Evolutionary conservation across 2,113 vertebrate species (phyloP), one percentile per base, ranked within the genome.

Genomic region (Aspiorhynchus laticeps): DNA sequence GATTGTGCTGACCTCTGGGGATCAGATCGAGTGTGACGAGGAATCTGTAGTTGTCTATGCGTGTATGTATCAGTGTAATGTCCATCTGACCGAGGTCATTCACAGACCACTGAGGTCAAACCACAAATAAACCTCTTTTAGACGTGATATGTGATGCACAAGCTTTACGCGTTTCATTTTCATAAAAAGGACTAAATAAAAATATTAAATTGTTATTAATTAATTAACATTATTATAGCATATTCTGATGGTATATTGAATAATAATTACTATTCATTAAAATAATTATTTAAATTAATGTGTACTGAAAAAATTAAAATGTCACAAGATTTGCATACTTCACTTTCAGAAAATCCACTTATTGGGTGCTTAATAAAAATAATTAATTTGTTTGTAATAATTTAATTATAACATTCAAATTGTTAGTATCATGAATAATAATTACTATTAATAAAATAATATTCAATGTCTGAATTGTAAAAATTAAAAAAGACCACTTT

Each of bases 11-110:
- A n/a, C 31, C 80, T 24, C 26, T 63, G 41, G 51, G 75, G 53
- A 74, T 8, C 53, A 53, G 36, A 48, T 38, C 1, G 24, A 74
- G 73, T 69, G 74, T 73, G 84, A 38, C 21, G 31, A n/a, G 41
- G 33, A 26, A 56, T 69, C 63, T 33, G 2, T 53, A 67, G 4
- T 51, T 46, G 41, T 12, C 33, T 38, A n/a, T 75, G 28, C 43
- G 41, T 83, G 71, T 48, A 33, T 61, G 80, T 53, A 21, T 77
- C 61, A 43, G 61, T 36, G 46, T 43, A 26, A 26, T 75, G 43
- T n/a, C 41, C 73, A 46, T 28, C 41, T 46, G 41, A 41, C 69
- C 38, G 69, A 75, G 24, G 73, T 80, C 53, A 46, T 81, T 65
- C 24, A 63, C 38, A 28, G 59, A 46, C 59, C 79, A 63, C 59